A percentile compares a stretch with the other conserved stretches of the same genome.
phyloP scores from a whole-genome alignment of 2,888 invertebrate species.

The Aplocera efformata region DNA sequence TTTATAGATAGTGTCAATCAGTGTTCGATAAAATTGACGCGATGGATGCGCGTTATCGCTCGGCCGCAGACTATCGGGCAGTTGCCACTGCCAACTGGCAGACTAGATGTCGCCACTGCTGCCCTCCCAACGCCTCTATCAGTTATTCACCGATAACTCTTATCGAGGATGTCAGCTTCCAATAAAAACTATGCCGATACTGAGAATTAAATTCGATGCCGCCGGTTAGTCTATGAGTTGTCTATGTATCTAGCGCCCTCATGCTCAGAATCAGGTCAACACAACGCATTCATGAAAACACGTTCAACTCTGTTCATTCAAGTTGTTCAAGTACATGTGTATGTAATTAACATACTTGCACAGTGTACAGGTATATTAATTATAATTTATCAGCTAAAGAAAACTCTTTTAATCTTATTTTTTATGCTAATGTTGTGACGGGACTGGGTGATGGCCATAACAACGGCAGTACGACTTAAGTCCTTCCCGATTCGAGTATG shows the following conservation, averaged over 20 bases:
- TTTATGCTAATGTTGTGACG: no score
- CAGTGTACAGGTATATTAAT: no score
- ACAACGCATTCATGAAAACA: slow-evolving; percentile 3
- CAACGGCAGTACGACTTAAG: no score
- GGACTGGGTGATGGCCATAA: no score
- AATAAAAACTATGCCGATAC: slow-evolving; percentile 36
- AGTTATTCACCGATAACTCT: slow-evolving; percentile 46
- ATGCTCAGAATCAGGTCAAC: slow-evolving; percentile 8
- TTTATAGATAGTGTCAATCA: slow-evolving; percentile 40
- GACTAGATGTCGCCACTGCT: slow-evolving; percentile 57
- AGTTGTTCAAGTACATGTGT: slow-evolving; percentile 7
- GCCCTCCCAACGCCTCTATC: slow-evolving; percentile 44
- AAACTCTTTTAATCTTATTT: no score
- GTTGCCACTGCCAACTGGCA: slow-evolving; percentile 27
- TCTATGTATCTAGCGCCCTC: slow-evolving; percentile 9
- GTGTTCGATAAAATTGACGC: slow-evolving; percentile 29
- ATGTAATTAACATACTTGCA: neutral
- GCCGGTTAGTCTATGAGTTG: slow-evolving; percentile 14
- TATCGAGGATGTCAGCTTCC: slow-evolving; percentile 43
- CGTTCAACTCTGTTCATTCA: slow-evolving; percentile 1
- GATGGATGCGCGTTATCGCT: slow-evolving; percentile 29
- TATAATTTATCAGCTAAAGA: no score
- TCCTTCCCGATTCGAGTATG: no score
- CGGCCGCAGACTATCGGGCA: slow-evolving; percentile 2
- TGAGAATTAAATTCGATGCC: slow-evolving; percentile 27